These are phyloP conservation scores for Anhinga anhinga DNA, from an alignment of 2,113 vertebrate genomes.

Conservation along the genomic window DNA sequence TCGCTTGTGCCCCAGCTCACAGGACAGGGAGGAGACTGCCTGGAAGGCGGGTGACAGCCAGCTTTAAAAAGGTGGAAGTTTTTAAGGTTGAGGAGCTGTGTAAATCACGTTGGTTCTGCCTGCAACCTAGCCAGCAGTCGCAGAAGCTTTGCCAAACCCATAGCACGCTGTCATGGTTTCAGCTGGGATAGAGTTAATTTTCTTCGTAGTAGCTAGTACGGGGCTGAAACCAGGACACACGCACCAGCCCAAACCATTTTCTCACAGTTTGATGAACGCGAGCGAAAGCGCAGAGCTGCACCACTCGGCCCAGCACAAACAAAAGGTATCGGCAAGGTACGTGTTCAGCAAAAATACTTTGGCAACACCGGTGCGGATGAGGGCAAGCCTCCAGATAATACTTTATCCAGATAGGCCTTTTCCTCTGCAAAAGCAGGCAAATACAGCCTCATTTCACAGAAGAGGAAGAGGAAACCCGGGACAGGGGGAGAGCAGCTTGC, in stretches of 20 bases:
- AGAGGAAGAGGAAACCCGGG: background rate
- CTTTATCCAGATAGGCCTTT: background rate
- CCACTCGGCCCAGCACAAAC: background rate
- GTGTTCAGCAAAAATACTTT: background rate
- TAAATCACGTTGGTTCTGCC: rapidly evolving
- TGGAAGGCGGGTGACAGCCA: rapidly evolving
- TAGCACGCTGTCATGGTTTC: too few relatives aligned
- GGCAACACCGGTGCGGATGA: background rate
- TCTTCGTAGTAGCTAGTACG: too few relatives aligned
- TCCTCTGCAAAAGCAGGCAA: background rate
- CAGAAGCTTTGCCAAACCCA: background rate
- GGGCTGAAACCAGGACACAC: too few relatives aligned
- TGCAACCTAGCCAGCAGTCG: rapidly evolving
- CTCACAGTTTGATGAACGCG: rapidly evolving
- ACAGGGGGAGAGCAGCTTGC: background rate
- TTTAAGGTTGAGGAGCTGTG: rapidly evolving
- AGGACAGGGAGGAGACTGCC: background rate
- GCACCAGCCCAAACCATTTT: background rate
- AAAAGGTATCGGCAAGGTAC: background rate
- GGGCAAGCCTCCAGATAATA: background rate
- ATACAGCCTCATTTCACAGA: background rate
- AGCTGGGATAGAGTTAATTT: too few relatives aligned
- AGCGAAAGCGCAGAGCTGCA: background rate
- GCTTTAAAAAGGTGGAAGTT: rapidly evolving
- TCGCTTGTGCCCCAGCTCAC: background rate